phyloP scores from a whole-genome alignment of 2,113 vertebrate species.

The Gorsachius goisagi region DNA sequence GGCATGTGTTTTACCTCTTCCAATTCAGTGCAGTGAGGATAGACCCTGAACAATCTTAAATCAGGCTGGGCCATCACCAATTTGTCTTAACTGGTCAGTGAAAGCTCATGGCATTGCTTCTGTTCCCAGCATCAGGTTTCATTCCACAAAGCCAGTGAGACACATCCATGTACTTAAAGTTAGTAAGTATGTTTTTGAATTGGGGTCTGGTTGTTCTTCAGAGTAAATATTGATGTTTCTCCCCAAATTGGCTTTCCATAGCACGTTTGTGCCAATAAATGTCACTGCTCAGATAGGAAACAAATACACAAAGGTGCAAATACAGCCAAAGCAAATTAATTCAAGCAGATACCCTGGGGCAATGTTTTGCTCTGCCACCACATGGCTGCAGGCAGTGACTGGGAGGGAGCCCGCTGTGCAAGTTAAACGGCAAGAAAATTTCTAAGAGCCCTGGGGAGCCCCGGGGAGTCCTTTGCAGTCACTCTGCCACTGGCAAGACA shows the following conservation, averaged over 20 bases:
- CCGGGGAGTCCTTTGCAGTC: not conserved
- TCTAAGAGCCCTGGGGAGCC: not conserved
- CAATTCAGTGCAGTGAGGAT: not conserved
- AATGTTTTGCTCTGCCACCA: not conserved
- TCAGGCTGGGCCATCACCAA: not conserved
- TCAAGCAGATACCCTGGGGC: not conserved
- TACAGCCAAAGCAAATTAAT: not conserved
- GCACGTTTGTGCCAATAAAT: slow-evolving; percentile 24
- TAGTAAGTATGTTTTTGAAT: not conserved
- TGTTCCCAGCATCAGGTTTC: slow-evolving; percentile 45
- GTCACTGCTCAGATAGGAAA: slow-evolving; percentile 1
- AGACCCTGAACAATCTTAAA: not conserved
- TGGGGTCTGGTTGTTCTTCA: slow-evolving; percentile 23
- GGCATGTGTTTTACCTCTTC: not conserved
- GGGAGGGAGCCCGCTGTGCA: not conserved
- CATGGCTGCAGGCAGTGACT: not conserved
- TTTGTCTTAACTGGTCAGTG: slow-evolving; percentile 17
- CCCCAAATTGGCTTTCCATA: not conserved
- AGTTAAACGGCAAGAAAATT: not conserved
- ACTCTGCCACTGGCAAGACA: not conserved
- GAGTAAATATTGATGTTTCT: slow-evolving; percentile 33
- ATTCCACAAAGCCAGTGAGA: slow-evolving; percentile 19
- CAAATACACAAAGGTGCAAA: not conserved
- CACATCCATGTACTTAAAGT: not conserved
- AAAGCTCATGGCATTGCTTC: not conserved